A percentile compares a stretch with the other conserved stretches of the same genome.
phyloP scores from a whole-genome alignment of 2,113 vertebrate species.

The Ondatra zibethicus region DNA sequence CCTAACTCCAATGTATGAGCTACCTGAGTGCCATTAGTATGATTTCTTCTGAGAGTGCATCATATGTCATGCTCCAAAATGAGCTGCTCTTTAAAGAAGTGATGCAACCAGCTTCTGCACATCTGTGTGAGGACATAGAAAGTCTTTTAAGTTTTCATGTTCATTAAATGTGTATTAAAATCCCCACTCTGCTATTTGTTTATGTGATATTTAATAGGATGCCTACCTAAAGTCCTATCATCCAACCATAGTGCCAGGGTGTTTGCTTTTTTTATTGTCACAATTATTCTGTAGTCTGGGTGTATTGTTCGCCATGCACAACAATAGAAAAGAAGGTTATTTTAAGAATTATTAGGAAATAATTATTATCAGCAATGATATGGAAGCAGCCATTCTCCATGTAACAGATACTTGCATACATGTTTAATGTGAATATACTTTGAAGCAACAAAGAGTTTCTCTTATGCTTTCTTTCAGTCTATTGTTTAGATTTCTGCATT shows the following conservation, averaged over 20 bases:
- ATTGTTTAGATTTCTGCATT: not conserved
- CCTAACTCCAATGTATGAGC: not conserved
- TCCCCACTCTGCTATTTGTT: not conserved
- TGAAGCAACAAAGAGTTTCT: not conserved
- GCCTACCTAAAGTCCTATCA: not conserved
- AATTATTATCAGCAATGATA: not conserved
- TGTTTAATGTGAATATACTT: not conserved
- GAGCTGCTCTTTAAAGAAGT: not conserved
- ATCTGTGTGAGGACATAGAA: not conserved
- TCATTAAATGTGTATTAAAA: not conserved
- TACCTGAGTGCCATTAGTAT: not conserved
- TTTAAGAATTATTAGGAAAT: not conserved
- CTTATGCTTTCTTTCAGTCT: not conserved
- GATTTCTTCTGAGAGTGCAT: not conserved
- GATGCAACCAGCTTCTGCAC: not conserved
- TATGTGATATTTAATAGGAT: not conserved
- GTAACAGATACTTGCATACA: not conserved
- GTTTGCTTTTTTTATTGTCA: not conserved
- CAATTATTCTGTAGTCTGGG: not conserved
- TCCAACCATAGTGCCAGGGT: not conserved
- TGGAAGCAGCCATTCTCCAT: not conserved
- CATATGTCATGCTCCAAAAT: not conserved
- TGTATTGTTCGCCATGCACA: not conserved
- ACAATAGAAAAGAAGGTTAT: too few relatives aligned
- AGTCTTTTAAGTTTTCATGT: not conserved